Evolutionary conservation across 2,113 vertebrate species (phyloP).

Genomic region (Hassar affinis): DNA sequence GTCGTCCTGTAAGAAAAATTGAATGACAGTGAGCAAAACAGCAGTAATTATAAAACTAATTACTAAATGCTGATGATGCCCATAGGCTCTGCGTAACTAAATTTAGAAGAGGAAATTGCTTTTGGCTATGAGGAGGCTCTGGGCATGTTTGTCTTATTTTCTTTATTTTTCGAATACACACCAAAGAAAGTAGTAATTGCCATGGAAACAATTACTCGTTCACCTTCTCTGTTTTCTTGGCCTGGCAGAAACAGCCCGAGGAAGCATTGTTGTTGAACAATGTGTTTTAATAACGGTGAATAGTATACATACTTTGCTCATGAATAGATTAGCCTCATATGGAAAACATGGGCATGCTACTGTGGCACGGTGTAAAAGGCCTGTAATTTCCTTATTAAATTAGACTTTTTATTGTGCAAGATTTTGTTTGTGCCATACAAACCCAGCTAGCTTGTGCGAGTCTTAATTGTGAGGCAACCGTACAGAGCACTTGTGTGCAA

Average conservation of each 20-base stretch:
- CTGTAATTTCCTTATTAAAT: slow-evolving; percentile 51
- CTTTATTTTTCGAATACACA: slow-evolving; percentile 56
- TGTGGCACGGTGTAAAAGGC: slow-evolving; percentile 42
- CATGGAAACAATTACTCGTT: slow-evolving; percentile 72
- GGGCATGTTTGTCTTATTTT: slow-evolving; percentile 61
- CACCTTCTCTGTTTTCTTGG: slow-evolving; percentile 57
- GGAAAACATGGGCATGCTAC: slow-evolving; percentile 37
- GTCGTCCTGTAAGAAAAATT: slow-evolving; percentile 95
- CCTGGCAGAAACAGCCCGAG: slow-evolving; percentile 64
- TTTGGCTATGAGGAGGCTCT: slow-evolving; percentile 86
- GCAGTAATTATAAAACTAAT: slow-evolving; percentile 99
- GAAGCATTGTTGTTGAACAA: slow-evolving; percentile 65
- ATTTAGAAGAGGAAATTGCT: slow-evolving; percentile 99
- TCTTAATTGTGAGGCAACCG: slow-evolving; percentile 51
- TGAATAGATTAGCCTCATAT: slow-evolving; percentile 62
- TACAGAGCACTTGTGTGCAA: slow-evolving; percentile 50
- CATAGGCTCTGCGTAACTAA: slow-evolving; percentile 99
- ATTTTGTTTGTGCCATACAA: slow-evolving; percentile 44
- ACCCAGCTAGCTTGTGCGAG: slow-evolving; percentile 35
- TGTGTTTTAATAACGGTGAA: slow-evolving; percentile 63
- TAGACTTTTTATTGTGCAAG: slow-evolving; percentile 45
- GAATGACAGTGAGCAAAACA: slow-evolving; percentile 96
- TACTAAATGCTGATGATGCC: slow-evolving; percentile 99
- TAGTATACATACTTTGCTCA: slow-evolving; percentile 58
- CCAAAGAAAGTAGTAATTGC: slow-evolving; percentile 67